Base-by-base conservation (phyloP, 2,113 vertebrate species). In the Manacus vitellinus region DNA sequence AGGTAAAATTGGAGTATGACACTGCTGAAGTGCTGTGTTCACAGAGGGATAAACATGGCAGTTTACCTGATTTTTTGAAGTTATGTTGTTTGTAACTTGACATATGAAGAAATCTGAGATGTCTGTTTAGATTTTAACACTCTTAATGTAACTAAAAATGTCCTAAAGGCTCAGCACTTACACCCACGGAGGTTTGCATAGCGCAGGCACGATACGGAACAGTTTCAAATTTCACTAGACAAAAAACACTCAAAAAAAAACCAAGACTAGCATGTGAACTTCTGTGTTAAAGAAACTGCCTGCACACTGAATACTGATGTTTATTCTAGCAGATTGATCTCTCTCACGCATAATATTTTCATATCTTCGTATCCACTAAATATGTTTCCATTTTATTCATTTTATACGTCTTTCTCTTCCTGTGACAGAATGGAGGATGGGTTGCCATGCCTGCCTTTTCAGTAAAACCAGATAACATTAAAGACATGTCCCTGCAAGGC, bases 271-370 rank as follows among this genome's bases (percentile, higher is more conserved):
- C 5, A 1, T 37, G 39, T 56, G 68, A 91, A 77, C 27, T 71
- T 66, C 65, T 52, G 31, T 11, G 72, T 37, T 81, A 61, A 68
- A 71, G 77, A 67, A 91, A 25, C 74, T 87, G 88, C 74, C 86
- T 80, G 77, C 49, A 15, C 25, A 1, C 59, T 54, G 5, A 47
- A 4, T 37, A 37, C 72, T 94, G 79, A 33, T 71, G 72, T 92
- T 93, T 84, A 17, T 96, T 92, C 77, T 87, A 59, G 66, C 84
- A 89, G 83, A 86, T 20, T 44, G 68, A 55, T 92, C 65, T 92
- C 33, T 73, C 6, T 75, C 72, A 37, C 2, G 1, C 51, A 35
- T 77, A 66, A 62, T 88, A 55, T 91, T 84, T 88, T 92, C 85
- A 4, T 94, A 18, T 39, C 72, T 71, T 67, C 30, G 6, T 93